Evolutionary conservation across 2,797 vertebrate genomes (phyloP).

Genomic region (Okamejei kenojei): DNA sequence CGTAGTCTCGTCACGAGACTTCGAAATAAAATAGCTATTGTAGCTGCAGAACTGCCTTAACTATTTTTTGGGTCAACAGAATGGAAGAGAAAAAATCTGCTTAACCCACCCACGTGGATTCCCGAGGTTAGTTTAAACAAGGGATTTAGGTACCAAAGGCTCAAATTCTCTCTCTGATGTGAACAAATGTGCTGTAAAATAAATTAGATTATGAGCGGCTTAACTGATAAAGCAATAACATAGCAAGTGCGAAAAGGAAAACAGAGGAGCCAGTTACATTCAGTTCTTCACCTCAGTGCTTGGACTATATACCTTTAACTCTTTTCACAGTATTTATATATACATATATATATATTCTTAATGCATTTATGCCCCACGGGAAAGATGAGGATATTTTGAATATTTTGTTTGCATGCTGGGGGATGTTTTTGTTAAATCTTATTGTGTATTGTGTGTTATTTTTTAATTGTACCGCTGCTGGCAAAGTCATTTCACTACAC

Average conservation of each 20-base stretch:
- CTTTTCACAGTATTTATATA: background rate
- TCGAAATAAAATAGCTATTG: background rate
- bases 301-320: background rate
- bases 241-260: background rate
- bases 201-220: background rate
- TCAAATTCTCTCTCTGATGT: background rate
- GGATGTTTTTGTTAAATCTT: too few species aligned
- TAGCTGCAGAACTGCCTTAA: background rate
- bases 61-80: background rate
- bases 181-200: background rate
- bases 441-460: too few species aligned
- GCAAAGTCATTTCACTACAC: too few species aligned
- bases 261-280: background rate
- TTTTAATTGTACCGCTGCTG: too few species aligned
- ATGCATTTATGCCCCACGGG: background rate
- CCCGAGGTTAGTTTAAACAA: slow-evolving; percentile 18
- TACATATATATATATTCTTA: background rate
- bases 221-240: slow-evolving; percentile 31
- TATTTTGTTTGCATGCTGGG: background rate
- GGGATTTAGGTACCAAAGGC: background rate
- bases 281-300: background rate
- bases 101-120: slow-evolving; percentile 23
- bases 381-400: too few species aligned
- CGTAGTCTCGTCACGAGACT: too few species aligned
- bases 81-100: background rate